Evolutionary conservation across 1,140 invertebrate genomes (phyloP).

Genomic region (Lithobius niger): DNA sequence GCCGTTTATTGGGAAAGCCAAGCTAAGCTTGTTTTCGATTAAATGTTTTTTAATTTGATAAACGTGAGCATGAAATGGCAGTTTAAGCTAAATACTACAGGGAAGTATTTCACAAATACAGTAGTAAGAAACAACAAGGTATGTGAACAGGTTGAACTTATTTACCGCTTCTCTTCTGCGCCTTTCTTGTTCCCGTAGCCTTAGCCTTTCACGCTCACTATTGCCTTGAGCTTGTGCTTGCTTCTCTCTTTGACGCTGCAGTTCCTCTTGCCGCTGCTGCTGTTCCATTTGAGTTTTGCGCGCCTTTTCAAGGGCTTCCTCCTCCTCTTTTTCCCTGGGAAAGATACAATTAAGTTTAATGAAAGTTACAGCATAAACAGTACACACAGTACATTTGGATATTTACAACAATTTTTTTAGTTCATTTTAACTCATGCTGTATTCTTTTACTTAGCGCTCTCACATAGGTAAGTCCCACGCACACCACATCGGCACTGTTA

Average conservation of each 20-base stretch:
- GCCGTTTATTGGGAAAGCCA: too few relatives aligned
- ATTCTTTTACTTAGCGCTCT: too few relatives aligned
- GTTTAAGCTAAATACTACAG: too few relatives aligned
- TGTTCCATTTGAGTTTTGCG: conserved; percentile 31
- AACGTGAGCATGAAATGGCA: too few relatives aligned
- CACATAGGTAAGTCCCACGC: too few relatives aligned
- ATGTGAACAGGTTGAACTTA: conserved; percentile 22
- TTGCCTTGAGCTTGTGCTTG: conserved; percentile 15
- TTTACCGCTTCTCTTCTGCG: conserved; percentile 80
- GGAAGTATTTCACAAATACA: too few relatives aligned
- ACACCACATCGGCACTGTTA: too few relatives aligned
- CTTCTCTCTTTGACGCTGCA: background rate
- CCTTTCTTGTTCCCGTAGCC: conserved; percentile 73
- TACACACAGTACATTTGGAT: background rate
- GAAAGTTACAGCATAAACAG: background rate
- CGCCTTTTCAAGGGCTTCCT: conserved; percentile 56
- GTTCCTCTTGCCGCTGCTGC: conserved; percentile 8
- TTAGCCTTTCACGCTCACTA: conserved; percentile 51
- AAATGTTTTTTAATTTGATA: too few relatives aligned
- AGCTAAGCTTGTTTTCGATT: too few relatives aligned
- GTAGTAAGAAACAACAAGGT: too few relatives aligned
- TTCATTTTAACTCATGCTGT: too few relatives aligned
- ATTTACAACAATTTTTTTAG: too few relatives aligned
- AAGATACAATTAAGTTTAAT: background rate
- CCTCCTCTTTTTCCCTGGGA: conserved; percentile 54